Conservation (phyloP, 2,113 vertebrate genomes). For the Oreocharis arfaki region DNA sequence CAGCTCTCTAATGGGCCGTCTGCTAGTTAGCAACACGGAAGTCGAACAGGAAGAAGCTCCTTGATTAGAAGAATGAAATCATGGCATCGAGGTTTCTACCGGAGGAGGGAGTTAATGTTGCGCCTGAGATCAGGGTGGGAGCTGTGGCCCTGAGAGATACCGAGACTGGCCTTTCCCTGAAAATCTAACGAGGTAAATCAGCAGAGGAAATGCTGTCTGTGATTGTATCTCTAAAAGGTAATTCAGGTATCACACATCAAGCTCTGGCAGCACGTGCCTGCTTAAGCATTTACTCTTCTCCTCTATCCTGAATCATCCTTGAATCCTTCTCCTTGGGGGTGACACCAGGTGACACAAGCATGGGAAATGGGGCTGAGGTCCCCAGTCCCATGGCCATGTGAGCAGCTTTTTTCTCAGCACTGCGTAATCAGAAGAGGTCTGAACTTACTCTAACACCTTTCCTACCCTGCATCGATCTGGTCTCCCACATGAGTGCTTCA, state of each 20-base stretch:
- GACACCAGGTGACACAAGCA: not conserved
- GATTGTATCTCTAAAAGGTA: not conserved
- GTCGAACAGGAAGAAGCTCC: not conserved
- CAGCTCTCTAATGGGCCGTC: not conserved
- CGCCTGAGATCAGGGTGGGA: not conserved
- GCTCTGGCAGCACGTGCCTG: not conserved
- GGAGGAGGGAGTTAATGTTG: not conserved
- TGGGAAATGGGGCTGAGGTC: not conserved
- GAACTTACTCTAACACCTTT: not conserved
- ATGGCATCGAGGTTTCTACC: fast-evolving
- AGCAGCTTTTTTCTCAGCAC: not conserved
- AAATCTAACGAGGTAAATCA: not conserved
- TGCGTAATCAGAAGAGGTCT: not conserved
- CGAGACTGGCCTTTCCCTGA: not conserved
- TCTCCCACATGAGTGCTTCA: fast-evolving
- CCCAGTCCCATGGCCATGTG: not conserved
- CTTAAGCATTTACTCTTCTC: not conserved
- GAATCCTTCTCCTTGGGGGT: not conserved
- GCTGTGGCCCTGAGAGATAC: not conserved
- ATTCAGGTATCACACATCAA: not conserved
- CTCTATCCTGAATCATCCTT: not conserved
- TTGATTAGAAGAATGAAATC: not conserved
- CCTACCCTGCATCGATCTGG: fast-evolving
- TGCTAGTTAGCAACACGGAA: not conserved
- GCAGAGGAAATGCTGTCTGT: not conserved